Evolutionary conservation across 2,888 invertebrate species (phyloP), one percentile per base, ranked within the genome.

Genomic region (Drosophila hamatofila): DNA sequence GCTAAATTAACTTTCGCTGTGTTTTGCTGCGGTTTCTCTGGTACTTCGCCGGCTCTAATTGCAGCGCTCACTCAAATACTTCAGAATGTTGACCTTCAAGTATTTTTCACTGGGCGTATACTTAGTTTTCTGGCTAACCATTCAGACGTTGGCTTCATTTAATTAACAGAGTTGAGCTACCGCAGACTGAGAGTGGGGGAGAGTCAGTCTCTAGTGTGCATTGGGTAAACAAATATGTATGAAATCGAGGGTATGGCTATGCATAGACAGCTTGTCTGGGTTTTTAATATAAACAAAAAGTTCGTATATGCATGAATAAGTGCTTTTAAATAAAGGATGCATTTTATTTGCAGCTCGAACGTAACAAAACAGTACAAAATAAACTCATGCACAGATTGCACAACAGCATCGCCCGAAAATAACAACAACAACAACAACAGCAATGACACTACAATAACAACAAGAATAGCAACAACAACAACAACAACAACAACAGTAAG

Each of bases 11-110:
- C 83, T 86, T 80, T 78, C 58, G 33, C 64, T 75, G 60, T 72
- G 72, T 75, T 83, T 75, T 71, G 52, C 49, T 62, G 79, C 41
- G 79, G 68, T 80, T 73, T 79, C 66, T 65, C 44, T 49, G 18
- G 58, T 61, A 51, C 44, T 65, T 62, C 39, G 48, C 23, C 23
- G 62, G 30, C 59, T 71, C 66, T 85, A 81, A 85, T 87, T 78
- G 84, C 84, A 76, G 46, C 42, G n/a, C 35, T 65, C 52, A 37
- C 52, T 65, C 41, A 69, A 83, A 69, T 85, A 68, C 83, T 85
- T 75, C 46, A 80, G 68, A 86, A 65, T 72, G 65, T 78, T 86
- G 89, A 86, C 85, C 85, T 86, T 88, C 80, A 83, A 88, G 87
- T 80, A 76, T 80, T 33, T 75, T 74, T 61, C 56, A 46, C 51